Evolutionary conservation across 2,113 vertebrate species (phyloP).

Genomic region (Benitochromis conjunctus): DNA sequence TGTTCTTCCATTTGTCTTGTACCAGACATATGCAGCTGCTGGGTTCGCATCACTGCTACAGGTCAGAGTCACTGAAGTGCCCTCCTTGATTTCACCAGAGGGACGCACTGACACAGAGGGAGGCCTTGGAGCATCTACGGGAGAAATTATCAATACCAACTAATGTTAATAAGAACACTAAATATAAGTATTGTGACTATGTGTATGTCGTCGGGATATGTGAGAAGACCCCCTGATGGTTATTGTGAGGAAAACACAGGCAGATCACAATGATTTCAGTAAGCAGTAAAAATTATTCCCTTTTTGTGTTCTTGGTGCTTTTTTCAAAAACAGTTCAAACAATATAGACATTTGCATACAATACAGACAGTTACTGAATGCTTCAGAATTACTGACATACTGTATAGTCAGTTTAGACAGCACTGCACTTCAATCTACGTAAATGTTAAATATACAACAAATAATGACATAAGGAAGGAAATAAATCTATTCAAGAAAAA

Average conservation of each 20-base stretch:
- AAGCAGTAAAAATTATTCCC: accelerated
- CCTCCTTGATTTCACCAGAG: accelerated
- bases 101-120: neutral
- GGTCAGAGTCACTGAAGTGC: neutral
- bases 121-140: neutral
- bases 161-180: neutral
- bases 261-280: neutral
- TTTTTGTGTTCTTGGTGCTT: neutral
- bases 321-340: neutral
- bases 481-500: neutral
- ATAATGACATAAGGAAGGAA: neutral
- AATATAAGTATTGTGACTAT: neutral
- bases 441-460: neutral
- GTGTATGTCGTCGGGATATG: neutral
- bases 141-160: neutral
- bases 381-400: neutral
- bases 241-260: accelerated
- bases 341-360: neutral
- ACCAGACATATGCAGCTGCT: accelerated
- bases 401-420: neutral
- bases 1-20: neutral
- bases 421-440: neutral
- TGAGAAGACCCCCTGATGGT: neutral
- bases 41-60: neutral
- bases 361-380: neutral